Conservation (phyloP, 1,140 invertebrate genomes). For the Whitmania pigra region DNA sequence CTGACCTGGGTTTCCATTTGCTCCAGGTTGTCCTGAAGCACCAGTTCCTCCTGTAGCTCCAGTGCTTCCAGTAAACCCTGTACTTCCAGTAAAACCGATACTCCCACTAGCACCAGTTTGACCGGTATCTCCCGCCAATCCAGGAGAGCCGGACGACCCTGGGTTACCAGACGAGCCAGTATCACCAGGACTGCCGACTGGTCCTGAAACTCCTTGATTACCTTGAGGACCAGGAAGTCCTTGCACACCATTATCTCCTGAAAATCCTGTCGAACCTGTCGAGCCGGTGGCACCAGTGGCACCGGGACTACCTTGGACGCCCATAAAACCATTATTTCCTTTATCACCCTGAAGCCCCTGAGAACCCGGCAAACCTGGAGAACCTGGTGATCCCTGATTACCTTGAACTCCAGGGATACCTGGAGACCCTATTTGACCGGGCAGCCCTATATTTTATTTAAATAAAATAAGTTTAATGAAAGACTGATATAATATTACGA, state of each 20-base stretch:
- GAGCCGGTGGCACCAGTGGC: neutral
- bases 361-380: conserved; percentile 13
- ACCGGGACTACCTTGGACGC: neutral
- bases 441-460: neutral
- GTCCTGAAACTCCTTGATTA: neutral
- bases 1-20: conserved; percentile 13
- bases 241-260: neutral
- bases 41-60: conserved; percentile 13
- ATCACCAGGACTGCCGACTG: neutral
- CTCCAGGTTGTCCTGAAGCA: conserved; percentile 14
- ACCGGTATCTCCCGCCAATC: conserved; percentile 10
- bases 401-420: conserved; percentile 14
- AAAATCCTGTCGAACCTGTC: conserved; percentile 1
- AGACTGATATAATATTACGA: too few species aligned
- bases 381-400: conserved; percentile 16
- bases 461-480: too few species aligned
- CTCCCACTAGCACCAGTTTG: conserved; percentile 2
- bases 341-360: neutral
- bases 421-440: conserved; percentile 10
- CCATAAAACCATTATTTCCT: neutral
- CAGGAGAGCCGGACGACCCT: conserved; percentile 1
- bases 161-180: neutral
- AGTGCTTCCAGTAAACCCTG: neutral
- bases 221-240: conserved; percentile 14
- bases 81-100: conserved; percentile 7